Conservation (phyloP, 2,797 vertebrate species). For the Scolopax bukidnonensis region DNA sequence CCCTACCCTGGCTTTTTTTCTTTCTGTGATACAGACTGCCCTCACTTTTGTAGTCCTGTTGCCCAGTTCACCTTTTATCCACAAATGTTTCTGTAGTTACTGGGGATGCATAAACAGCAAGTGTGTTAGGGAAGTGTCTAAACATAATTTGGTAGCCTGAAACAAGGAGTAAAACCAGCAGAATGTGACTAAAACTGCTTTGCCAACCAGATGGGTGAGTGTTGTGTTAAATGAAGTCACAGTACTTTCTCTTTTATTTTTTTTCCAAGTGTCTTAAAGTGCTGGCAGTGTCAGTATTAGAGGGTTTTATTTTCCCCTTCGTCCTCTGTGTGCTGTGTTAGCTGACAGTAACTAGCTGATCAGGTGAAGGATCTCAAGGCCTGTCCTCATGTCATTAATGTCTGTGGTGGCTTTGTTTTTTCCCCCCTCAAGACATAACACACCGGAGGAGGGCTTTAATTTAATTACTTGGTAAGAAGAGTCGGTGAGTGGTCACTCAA, state of each 20-base stretch:
- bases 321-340: not conserved
- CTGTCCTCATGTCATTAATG: not conserved
- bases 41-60: not conserved
- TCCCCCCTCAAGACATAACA: not conserved
- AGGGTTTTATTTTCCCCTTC: not conserved
- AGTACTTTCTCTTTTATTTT: not conserved
- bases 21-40: not conserved
- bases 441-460: not conserved
- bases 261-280: not conserved
- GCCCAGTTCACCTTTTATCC: not conserved
- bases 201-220: not conserved
- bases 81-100: not conserved
- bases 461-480: constrained; percentile 19
- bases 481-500: not conserved
- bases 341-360: not conserved
- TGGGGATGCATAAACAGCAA: not conserved
- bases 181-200: not conserved
- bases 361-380: not conserved
- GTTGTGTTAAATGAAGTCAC: not conserved
- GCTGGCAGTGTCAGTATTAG: not conserved
- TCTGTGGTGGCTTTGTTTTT: not conserved
- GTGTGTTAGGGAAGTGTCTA: not conserved
- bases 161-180: not conserved
- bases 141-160: not conserved
- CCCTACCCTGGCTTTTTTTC: not conserved